phyloP scores from a whole-genome alignment of 2,888 invertebrate species.

The Sinotaia quadrata region DNA sequence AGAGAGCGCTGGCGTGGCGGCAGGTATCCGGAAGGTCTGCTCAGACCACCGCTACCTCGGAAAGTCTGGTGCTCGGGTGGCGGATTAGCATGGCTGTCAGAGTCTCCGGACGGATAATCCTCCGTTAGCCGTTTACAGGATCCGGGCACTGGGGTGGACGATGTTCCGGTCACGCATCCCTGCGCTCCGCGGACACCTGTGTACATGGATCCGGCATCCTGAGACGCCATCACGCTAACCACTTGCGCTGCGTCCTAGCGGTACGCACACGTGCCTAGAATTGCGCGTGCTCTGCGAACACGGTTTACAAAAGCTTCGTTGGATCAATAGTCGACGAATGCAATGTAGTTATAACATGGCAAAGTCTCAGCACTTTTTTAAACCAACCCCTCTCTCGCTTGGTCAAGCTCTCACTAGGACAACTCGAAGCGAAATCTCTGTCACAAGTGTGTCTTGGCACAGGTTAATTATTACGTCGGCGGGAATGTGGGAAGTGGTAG shows the following conservation, averaged over 20 bases:
- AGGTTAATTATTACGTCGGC: too few species aligned
- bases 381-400: too few species aligned
- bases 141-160: not conserved
- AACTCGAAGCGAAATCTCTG: too few species aligned
- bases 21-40: too few species aligned
- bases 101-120: not conserved
- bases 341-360: too few species aligned
- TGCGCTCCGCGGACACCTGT: not conserved
- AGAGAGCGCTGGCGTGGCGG: not conserved
- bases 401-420: too few species aligned
- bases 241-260: not conserved
- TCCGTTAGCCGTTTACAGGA: not conserved
- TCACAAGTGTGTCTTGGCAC: too few species aligned
- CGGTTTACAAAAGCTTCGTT: not conserved
- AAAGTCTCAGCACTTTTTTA: too few species aligned
- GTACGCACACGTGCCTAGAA: not conserved
- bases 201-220: conserved; percentile 5
- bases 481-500: too few species aligned
- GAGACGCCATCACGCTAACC: conserved; percentile 3
- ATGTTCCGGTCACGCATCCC: not conserved
- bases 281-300: not conserved
- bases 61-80: not conserved
- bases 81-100: not conserved
- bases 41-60: not conserved
- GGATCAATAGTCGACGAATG: too few species aligned